Conservation (phyloP, 1,140 invertebrate genomes). For the Archivesica marissinica region DNA sequence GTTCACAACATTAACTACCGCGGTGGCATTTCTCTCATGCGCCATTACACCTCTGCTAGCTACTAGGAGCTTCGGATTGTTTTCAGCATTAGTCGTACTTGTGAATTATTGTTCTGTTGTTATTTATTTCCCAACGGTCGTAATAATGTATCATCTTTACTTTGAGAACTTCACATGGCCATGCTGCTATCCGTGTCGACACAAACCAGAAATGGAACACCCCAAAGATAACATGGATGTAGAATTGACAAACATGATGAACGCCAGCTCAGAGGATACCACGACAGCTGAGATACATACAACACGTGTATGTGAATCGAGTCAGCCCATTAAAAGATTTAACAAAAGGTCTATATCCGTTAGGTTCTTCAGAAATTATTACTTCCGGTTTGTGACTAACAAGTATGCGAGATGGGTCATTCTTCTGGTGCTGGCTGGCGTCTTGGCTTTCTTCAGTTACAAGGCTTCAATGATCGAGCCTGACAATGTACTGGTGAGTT, state of each 20-base stretch:
- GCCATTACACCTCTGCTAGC: conserved; percentile 70
- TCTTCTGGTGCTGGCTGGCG: conserved; percentile 35
- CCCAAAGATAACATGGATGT: too few species aligned
- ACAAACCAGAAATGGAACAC: too few species aligned
- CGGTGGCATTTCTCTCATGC: conserved; percentile 72
- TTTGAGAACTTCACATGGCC: conserved; percentile 55
- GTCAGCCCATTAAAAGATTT: too few species aligned
- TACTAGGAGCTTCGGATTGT: conserved; percentile 72
- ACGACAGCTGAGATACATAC: too few species aligned
- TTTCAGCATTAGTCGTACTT: conserved; percentile 71
- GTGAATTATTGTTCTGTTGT: conserved; percentile 76
- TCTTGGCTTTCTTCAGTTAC: conserved; percentile 56
- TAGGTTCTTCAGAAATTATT: conserved; percentile 64
- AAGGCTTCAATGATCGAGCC: conserved; percentile 60
- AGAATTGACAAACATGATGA: too few species aligned
- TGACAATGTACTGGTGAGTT: conserved; percentile 70
- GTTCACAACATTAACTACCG: conserved; percentile 73
- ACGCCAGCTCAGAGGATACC: too few species aligned
- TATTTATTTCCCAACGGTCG: conserved; percentile 73
- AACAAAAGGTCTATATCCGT: conserved; percentile 54
- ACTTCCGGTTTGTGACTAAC: conserved; percentile 65
- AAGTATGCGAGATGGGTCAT: conserved; percentile 64
- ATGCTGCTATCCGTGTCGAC: conserved; percentile 13
- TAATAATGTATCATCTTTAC: conserved; percentile 70
- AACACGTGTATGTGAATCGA: too few species aligned